Conservation (phyloP, 2,888 invertebrate genomes). For the Ariolimax columbianus region DNA sequence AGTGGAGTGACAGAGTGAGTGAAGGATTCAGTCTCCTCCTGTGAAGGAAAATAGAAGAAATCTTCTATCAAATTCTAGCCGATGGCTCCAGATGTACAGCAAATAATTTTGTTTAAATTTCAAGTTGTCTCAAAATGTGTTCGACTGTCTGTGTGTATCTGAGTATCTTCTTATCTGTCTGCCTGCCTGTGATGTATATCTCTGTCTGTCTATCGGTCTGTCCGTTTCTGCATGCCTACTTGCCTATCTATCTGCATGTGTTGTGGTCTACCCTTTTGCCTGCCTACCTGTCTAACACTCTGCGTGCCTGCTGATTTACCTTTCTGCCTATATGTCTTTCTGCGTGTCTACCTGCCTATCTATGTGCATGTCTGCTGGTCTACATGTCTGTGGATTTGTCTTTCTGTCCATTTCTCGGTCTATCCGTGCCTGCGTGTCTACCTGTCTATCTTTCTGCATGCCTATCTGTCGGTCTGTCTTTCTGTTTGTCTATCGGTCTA, state of each 20-base stretch:
- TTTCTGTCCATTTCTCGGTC: not conserved
- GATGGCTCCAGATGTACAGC: no score
- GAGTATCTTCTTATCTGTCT: not conserved
- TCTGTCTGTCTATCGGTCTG: not conserved
- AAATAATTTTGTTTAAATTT: no score
- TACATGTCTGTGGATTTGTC: not conserved
- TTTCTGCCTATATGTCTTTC: constrained; percentile 14
- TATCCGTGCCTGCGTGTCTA: not conserved
- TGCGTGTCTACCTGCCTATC: not conserved
- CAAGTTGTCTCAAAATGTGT: no score
- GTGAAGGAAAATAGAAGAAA: no score
- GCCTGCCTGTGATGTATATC: not conserved
- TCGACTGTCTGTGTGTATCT: no score
- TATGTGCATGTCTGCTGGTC: not conserved
- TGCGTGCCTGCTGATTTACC: no score
- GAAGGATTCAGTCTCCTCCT: no score
- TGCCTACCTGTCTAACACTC: no score
- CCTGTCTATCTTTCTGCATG: not conserved
- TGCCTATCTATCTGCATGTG: not conserved
- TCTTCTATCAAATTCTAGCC: no score
- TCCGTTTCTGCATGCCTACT: not conserved
- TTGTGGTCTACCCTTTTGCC: not conserved
- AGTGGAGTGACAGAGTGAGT: no score
- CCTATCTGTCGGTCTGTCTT: constrained; percentile 15
- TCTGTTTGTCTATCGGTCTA: constrained; percentile 8